phyloP scores from a whole-genome alignment of 2,113 vertebrate species.

The Verasper variegatus region DNA sequence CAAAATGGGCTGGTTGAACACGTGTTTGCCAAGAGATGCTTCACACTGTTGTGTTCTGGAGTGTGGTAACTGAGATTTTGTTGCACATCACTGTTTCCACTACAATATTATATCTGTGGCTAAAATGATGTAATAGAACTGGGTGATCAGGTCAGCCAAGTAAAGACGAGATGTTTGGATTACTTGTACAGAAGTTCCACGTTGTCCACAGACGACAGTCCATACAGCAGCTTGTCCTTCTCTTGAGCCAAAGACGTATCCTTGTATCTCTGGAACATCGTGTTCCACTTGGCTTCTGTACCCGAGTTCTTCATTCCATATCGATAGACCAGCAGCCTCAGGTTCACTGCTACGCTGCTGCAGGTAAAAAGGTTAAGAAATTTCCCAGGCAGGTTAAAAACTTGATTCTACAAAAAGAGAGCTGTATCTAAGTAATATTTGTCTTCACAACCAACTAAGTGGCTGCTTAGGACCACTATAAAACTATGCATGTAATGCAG shows the following conservation, averaged over 20 bases:
- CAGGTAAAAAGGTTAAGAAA: conserved; percentile 10
- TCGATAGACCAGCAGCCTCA: conserved; percentile 91
- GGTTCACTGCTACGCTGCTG: conserved; percentile 86
- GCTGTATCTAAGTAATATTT: too few species aligned
- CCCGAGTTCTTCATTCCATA: conserved; percentile 93
- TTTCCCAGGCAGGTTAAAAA: not conserved
- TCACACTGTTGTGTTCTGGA: too few species aligned
- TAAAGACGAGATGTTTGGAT: not conserved
- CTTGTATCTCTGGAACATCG: conserved; percentile 87
- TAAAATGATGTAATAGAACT: not conserved
- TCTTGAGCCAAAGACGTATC: conserved; percentile 89
- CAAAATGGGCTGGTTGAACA: too few species aligned
- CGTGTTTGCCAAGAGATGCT: too few species aligned
- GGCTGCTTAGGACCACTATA: too few species aligned
- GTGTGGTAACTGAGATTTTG: too few species aligned
- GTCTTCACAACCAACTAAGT: too few species aligned
- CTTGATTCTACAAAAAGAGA: too few species aligned
- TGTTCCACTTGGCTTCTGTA: conserved; percentile 83
- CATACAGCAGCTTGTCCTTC: conserved; percentile 95
- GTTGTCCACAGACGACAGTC: conserved; percentile 89
- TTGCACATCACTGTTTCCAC: not conserved
- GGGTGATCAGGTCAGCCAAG: not conserved
- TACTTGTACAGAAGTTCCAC: conserved; percentile 87
- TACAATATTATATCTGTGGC: not conserved
- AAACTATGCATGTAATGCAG: too few species aligned